A percentile compares a stretch with the other conserved stretches of the same genome.
Conservation (phyloP, 2,797 vertebrate genomes). For the Hipposideros larvatus region DNA sequence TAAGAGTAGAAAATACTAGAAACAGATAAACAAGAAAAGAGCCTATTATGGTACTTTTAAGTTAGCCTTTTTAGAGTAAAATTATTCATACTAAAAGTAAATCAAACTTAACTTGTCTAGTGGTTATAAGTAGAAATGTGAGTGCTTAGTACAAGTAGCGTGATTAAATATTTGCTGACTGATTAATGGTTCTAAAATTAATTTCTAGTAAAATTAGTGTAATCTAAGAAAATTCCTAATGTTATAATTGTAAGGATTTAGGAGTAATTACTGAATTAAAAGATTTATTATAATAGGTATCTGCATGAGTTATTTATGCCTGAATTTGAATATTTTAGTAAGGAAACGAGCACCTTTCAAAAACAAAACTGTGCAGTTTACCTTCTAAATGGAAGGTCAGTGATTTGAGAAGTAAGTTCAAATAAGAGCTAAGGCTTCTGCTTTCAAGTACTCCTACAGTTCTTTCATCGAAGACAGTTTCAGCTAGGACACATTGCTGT, state of each 20-base stretch:
- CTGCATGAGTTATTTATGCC: neutral
- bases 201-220: conserved; percentile 31
- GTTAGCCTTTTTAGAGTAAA: conserved; percentile 38
- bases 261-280: conserved; percentile 31
- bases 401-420: conserved; percentile 16
- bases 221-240: conserved; percentile 38
- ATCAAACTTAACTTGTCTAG: neutral
- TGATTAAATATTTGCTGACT: conserved; percentile 40
- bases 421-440: neutral
- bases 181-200: conserved; percentile 13
- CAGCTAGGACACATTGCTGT: neutral
- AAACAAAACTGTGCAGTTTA: conserved; percentile 35
- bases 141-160: neutral
- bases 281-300: conserved; percentile 8
- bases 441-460: neutral
- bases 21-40: neutral
- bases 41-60: neutral
- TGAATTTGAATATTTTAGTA: conserved; percentile 45
- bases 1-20: conserved; percentile 42
- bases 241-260: conserved; percentile 33
- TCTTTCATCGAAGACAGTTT: conserved; percentile 35
- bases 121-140: neutral
- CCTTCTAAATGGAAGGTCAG: conserved; percentile 34
- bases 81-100: conserved; percentile 49
- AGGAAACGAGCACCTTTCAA: conserved; percentile 22